A percentile compares a stretch with the other conserved stretches of the same genome.
phyloP scores from a whole-genome alignment of 2,113 vertebrate genomes.

The crab-eating macaque (Macaca fascicularis) region DNA sequence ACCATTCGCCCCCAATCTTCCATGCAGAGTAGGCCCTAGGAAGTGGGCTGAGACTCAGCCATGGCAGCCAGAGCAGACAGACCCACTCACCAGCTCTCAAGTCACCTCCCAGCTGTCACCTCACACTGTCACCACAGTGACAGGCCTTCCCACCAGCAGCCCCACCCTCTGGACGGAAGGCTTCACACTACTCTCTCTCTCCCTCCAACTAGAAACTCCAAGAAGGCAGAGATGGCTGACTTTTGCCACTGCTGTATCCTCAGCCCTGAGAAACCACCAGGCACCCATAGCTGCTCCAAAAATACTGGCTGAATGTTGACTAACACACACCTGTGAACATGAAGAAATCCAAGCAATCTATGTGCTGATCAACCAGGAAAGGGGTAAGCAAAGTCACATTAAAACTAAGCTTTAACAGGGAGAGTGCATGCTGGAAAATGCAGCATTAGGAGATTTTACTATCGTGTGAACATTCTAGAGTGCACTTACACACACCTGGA shows the following conservation, averaged over 20 bases:
- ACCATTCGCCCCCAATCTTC: not conserved
- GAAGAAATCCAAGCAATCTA: not conserved
- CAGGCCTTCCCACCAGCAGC: not conserved
- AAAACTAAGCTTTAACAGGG: too few species aligned
- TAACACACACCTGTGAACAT: rapidly evolving
- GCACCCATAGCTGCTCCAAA: not conserved
- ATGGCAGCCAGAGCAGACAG: not conserved
- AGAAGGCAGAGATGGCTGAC: not conserved
- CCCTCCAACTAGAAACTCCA: too few species aligned
- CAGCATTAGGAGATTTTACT: not conserved
- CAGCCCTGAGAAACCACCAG: not conserved
- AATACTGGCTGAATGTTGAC: not conserved
- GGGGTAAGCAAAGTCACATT: too few species aligned
- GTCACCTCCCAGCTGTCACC: not conserved
- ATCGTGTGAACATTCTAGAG: not conserved
- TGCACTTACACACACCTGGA: not conserved
- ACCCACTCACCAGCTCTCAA: not conserved
- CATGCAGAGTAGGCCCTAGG: not conserved
- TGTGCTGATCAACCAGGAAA: rapidly evolving
- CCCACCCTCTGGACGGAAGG: not conserved
- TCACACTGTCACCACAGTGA: not conserved
- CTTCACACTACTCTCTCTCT: not conserved
- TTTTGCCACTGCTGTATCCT: not conserved
- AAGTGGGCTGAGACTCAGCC: too few species aligned
- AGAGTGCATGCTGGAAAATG: not conserved